phyloP scores from a whole-genome alignment of 2,113 vertebrate species.

The Tauraco erythrolophus region DNA sequence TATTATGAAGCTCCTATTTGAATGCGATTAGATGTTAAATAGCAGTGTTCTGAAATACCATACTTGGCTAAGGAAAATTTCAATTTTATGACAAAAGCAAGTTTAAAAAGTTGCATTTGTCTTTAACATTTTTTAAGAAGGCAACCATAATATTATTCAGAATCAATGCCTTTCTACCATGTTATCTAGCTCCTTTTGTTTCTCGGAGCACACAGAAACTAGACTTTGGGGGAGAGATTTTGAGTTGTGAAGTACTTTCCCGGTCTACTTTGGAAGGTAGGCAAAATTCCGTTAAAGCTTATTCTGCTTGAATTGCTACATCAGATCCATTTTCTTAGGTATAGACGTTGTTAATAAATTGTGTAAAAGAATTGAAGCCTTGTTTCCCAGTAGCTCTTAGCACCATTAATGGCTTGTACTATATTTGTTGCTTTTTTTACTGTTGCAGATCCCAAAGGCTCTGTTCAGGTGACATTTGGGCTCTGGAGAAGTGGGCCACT shows the following conservation, averaged over 20 bases:
- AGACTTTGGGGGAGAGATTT: not conserved
- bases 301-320: not conserved
- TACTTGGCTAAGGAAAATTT: not conserved
- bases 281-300: not conserved
- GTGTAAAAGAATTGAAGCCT: not conserved
- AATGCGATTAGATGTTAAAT: constrained; percentile 26
- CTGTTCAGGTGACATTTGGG: not conserved
- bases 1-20: constrained; percentile 1
- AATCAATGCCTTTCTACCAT: not conserved
- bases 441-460: not conserved
- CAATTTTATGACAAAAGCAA: not conserved
- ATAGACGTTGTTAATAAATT: not conserved
- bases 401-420: not conserved
- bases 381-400: not conserved
- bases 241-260: not conserved
- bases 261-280: not conserved
- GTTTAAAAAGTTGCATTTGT: not conserved
- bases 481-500: not conserved
- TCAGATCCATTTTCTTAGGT: not conserved
- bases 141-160: not conserved
- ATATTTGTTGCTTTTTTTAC: not conserved
- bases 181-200: not conserved
- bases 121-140: not conserved
- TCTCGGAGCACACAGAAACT: not conserved
- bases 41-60: not conserved